These are phyloP conservation scores for Characodon lateralis DNA, from an alignment of 2,797 vertebrate genomes.

Conservation along the genomic window DNA sequence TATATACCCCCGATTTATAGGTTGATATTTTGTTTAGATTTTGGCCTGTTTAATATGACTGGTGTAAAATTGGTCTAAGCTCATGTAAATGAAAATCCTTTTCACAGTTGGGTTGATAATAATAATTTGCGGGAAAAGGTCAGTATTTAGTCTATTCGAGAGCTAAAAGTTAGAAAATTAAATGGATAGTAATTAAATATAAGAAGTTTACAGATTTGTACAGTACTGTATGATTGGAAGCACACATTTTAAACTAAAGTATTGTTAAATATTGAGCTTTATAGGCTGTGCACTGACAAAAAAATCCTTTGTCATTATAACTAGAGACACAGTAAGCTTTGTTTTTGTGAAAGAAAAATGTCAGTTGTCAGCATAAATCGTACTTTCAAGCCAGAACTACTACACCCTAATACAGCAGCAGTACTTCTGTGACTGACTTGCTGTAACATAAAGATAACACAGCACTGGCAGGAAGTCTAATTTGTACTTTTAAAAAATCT, in stretches of 20 bases:
- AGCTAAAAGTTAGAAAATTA: neutral
- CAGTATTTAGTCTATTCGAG: neutral
- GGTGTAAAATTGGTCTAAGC: neutral
- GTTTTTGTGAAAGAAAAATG: too few relatives aligned
- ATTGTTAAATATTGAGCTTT: neutral
- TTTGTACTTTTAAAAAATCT: too few relatives aligned
- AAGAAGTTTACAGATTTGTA: too few relatives aligned
- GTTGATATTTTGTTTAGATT: neutral
- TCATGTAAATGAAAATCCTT: neutral
- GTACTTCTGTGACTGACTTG: too few relatives aligned
- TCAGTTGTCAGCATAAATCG: too few relatives aligned
- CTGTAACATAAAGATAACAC: too few relatives aligned
- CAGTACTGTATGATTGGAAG: too few relatives aligned
- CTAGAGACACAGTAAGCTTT: too few relatives aligned
- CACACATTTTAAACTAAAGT: neutral
- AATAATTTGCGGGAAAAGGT: neutral
- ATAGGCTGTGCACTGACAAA: neutral
- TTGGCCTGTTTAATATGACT: neutral
- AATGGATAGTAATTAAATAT: neutral
- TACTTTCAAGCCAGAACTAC: too few relatives aligned
- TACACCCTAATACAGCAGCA: too few relatives aligned
- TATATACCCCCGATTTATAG: neutral
- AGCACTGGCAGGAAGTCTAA: too few relatives aligned
- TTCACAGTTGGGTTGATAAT: neutral
- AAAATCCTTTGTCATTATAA: too few relatives aligned